Base-by-base conservation (phyloP, 2,888 invertebrate genomes). In the Leucania comma region DNA sequence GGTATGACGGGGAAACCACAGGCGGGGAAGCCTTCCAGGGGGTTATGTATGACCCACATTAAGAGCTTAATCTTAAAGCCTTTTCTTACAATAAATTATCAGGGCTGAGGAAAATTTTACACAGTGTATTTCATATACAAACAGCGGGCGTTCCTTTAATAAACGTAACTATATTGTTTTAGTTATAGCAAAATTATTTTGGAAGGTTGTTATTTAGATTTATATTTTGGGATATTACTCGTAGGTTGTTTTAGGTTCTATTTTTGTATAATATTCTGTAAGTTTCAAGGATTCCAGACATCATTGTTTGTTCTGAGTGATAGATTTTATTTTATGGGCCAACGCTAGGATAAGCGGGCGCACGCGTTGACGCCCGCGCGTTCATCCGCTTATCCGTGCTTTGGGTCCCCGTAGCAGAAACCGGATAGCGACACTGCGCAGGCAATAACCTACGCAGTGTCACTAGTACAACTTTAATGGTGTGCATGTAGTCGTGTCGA, bases 51-150 rank as follows among this genome's bases (percentile, higher is more conserved):
- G 89, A 88, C 89, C 86, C 86, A 91, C 90, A 93, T 94, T 93
- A 93, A 86, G 88, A 86, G 89, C 90, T 90, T 93, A 94, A 94
- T 93, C 94, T 93, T 90, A 86, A 90, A 93, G 90, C 92, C 92
- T 91, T 92, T 89, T 89, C 91, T 90, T 89, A 90, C 90, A 64
- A 91, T 93, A 93, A 93, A 93, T 93, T 93, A 93, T 92, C 89
- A 88, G 83, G 87, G 87, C 85, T 80, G 82, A 76, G 80, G 84
- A 78, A 86, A 90, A 90, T 88, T 90, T 90, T 86, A 87, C 83
- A 86, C 84, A 82, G 70, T 86, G 88, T 88, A 89, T 88, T 88
- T 86, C 82, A 85, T 83, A 78, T 78, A 86, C 80, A 84, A 88
- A 88, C 90, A 87, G 88, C 90, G 84, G 90, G 89, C 77, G 81